These are phyloP conservation scores for Taphrorychus bicolor DNA, from an alignment of 2,888 invertebrate genomes.

Conservation along the genomic window DNA sequence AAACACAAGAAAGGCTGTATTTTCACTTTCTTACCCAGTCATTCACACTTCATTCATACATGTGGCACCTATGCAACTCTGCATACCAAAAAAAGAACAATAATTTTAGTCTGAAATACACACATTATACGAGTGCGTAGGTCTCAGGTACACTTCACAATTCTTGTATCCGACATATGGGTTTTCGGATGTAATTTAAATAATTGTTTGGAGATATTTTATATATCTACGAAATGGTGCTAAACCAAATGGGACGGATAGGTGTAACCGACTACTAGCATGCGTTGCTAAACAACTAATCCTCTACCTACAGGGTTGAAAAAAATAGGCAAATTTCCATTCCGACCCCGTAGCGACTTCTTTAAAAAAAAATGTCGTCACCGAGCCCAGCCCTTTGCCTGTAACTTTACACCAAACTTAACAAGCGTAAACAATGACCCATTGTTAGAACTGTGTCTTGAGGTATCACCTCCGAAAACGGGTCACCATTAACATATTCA, in stretches of 20 bases:
- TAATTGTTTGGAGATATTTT: neutral
- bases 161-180: constrained; percentile 19
- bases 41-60: constrained; percentile 26
- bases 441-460: constrained; percentile 35
- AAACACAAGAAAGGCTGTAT: constrained; percentile 2
- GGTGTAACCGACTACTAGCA: neutral
- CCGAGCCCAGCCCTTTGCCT: constrained; percentile 26
- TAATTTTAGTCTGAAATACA: constrained; percentile 21
- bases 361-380: constrained; percentile 6
- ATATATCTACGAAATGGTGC: too few species aligned
- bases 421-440: constrained; percentile 37
- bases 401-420: constrained; percentile 24
- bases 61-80: constrained; percentile 11
- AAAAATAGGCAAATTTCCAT: neutral
- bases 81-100: constrained; percentile 8
- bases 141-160: constrained; percentile 20
- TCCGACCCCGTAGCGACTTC: neutral
- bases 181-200: constrained; percentile 18
- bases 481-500: constrained; percentile 32
- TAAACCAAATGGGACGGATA: too few species aligned
- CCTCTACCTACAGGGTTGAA: neutral
- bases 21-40: constrained; percentile 21
- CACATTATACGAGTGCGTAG: constrained; percentile 22
- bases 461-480: constrained; percentile 31
- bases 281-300: neutral